phyloP scores from a whole-genome alignment of 2,888 invertebrate genomes.

The Rhingia rostrata region DNA sequence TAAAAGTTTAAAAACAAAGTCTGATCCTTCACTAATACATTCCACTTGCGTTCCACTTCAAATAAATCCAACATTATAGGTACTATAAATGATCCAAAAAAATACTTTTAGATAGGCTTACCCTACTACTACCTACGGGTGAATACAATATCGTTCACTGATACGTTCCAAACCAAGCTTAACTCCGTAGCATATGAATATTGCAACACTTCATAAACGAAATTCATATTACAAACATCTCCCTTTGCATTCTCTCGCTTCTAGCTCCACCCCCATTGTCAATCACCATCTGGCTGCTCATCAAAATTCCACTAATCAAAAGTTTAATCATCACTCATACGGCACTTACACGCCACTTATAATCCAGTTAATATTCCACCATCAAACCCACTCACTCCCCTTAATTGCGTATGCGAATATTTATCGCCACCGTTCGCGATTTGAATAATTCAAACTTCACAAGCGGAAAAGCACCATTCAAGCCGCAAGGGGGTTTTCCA shows the following conservation, averaged over 20 bases:
- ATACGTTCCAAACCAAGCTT: neutral
- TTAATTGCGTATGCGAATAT: constrained; percentile 64
- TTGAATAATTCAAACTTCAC: constrained; percentile 70
- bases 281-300: constrained; percentile 8
- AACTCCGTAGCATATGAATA: too few species aligned
- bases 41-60: neutral
- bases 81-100: neutral
- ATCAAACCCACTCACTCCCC: constrained; percentile 67
- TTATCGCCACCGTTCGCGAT: constrained; percentile 61
- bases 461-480: constrained; percentile 61
- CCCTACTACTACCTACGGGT: neutral
- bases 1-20: too few species aligned
- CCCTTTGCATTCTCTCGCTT: constrained; percentile 1
- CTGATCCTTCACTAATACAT: neutral
- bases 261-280: constrained; percentile 61
- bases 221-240: neutral
- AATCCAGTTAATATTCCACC: constrained; percentile 72
- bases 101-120: neutral
- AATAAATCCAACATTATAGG: neutral
- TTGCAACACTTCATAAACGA: too few species aligned
- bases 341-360: constrained; percentile 65
- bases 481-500: neutral
- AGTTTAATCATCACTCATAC: constrained; percentile 54
- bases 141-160: neutral
- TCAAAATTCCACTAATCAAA: constrained; percentile 48